Evolutionary conservation across 2,113 vertebrate species (phyloP).

Genomic region (Arizona elegans): DNA sequence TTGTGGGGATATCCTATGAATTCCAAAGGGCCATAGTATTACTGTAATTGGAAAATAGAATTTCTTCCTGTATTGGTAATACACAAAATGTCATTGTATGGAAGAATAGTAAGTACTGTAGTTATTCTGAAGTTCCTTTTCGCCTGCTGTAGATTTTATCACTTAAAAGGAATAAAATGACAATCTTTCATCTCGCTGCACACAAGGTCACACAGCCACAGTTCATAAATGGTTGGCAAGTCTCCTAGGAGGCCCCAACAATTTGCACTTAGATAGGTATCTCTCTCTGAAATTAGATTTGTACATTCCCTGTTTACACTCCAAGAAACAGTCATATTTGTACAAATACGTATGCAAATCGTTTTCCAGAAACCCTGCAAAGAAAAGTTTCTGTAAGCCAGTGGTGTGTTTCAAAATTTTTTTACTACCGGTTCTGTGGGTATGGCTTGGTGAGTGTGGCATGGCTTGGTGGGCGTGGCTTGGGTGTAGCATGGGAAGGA

Average conservation of each 20-base stretch:
- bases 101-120: not conserved
- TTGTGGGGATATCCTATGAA: not conserved
- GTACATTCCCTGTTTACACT: conserved; percentile 19
- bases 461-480: too few relatives aligned
- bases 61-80: not conserved
- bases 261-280: not conserved
- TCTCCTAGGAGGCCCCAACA: not conserved
- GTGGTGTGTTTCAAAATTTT: too few relatives aligned
- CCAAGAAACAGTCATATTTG: not conserved
- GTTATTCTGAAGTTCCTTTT: not conserved
- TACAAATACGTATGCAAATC: not conserved
- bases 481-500: too few relatives aligned
- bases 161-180: not conserved
- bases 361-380: not conserved
- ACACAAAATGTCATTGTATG: not conserved
- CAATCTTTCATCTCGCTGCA: not conserved
- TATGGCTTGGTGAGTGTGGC: too few relatives aligned
- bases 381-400: not conserved
- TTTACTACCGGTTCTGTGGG: too few relatives aligned
- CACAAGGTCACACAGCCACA: not conserved
- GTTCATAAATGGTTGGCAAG: not conserved
- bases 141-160: not conserved
- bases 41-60: not conserved
- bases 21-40: not conserved
- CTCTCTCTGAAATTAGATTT: not conserved